Base-by-base conservation (phyloP, 2,888 invertebrate species). In the Cistogaster globosa region DNA sequence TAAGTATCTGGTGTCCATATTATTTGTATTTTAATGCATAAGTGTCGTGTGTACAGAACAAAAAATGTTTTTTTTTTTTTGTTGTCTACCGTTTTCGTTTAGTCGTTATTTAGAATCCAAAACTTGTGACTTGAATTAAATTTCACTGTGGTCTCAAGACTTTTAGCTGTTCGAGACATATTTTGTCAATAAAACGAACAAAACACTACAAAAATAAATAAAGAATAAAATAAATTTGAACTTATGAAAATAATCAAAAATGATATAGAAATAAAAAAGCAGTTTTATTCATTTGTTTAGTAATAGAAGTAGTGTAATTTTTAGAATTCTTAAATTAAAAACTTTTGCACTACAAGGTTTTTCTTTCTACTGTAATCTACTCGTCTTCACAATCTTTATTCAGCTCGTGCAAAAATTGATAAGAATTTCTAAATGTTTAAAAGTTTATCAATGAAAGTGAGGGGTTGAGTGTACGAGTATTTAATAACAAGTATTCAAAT, bases 51-150 rank as follows among this genome's bases (percentile, higher is more conserved):
- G 51, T 42, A 57, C 57, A 48, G 36, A 51, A 20, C 9, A 51
- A 51, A 3, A 32, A 32, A 32, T 6, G 3, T 32, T 2, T 32
- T 32, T 12, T 12, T 42, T 42, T 12, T 42, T 42, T 42, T 42
- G 4, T 4, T 42, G 11, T 16, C 6, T 53, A 57, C 57, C 20
- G 65, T 36, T 22, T 76, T 45, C 20, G 3, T 57, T 18, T 20
- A 2, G 38, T 11, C 38, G 14, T 58, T 71, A 55, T 69, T 69
- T n/a, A 38, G 65, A 79, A 85, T 69, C 68, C 69, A 77, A 72
- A 85, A 78, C 84, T 85, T 85, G 84, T 85, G 81, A 85, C 81
- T 78, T 68, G 69, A 69, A 85, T 85, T 81, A 74, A 78, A 85
- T 85, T 85, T 85, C 81, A 68, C 32, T 63, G 12, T 18, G 63